These are phyloP conservation scores for Eufriesea mexicana DNA, from an alignment of 1,140 invertebrate genomes.

Conservation along the genomic window DNA sequence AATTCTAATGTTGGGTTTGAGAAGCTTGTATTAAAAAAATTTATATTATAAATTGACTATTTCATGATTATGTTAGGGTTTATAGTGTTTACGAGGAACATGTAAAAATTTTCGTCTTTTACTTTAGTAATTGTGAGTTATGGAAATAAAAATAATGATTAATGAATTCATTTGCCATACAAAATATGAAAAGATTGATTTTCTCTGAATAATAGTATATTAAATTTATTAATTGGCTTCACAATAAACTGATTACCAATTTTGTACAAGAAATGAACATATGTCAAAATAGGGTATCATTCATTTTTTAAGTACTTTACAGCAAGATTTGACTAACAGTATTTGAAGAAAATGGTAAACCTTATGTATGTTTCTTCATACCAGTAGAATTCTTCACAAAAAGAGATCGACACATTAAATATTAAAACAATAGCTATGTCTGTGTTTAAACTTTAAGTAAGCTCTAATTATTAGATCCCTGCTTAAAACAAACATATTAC, in stretches of 20 bases:
- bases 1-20: constrained; percentile 67
- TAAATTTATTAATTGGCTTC: constrained; percentile 10
- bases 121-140: constrained; percentile 66
- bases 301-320: constrained; percentile 6
- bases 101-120: constrained; percentile 71
- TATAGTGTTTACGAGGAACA: constrained; percentile 65
- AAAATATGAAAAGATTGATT: constrained; percentile 23
- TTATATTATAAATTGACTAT: constrained; percentile 24
- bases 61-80: constrained; percentile 52
- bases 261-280: background rate
- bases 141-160: constrained; percentile 28
- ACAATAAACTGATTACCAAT: constrained; percentile 3
- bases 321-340: background rate
- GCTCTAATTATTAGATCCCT: background rate
- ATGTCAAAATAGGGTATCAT: background rate
- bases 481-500: constrained; percentile 11
- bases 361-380: constrained; percentile 5
- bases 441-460: constrained; percentile 29
- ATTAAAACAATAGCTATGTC: constrained; percentile 27
- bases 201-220: background rate
- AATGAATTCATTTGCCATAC: constrained; percentile 41
- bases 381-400: constrained; percentile 22
- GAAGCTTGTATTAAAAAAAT: constrained; percentile 65
- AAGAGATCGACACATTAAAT: background rate
- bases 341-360: background rate